phyloP scores from a whole-genome alignment of 2,888 invertebrate species.

The Drosophila nigricruria region DNA sequence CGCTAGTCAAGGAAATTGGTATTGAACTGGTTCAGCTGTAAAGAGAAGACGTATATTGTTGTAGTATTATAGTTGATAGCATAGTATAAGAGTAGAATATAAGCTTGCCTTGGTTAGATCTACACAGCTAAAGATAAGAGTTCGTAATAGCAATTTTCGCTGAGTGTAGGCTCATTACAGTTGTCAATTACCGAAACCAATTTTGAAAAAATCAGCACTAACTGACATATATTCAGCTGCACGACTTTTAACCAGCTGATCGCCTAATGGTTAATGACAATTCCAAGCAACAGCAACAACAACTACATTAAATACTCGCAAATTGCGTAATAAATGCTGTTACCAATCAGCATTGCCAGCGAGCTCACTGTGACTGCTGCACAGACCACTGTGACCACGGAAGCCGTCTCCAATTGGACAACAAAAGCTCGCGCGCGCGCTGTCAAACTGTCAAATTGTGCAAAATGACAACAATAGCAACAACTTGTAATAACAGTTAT shows the following conservation, averaged over 20 bases:
- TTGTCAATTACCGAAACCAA: conserved; percentile 44
- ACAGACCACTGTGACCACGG: conserved; percentile 51
- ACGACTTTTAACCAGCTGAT: conserved; percentile 58
- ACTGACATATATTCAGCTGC: conserved; percentile 51
- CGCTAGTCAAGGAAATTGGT: conserved; percentile 2
- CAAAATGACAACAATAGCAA: conserved; percentile 40
- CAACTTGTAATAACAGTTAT: conserved; percentile 29
- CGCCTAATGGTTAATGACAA: conserved; percentile 57
- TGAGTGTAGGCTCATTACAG: conserved; percentile 31
- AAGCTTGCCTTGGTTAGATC: background rate
- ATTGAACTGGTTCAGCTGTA: conserved; percentile 32
- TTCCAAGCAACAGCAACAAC: conserved; percentile 16
- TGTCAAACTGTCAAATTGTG: conserved; percentile 64
- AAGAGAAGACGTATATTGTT: conserved; percentile 4
- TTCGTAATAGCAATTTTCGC: background rate
- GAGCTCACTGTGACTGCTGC: conserved; percentile 23
- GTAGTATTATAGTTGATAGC: background rate
- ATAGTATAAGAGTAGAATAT: conserved; percentile 1
- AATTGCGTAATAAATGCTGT: conserved; percentile 41
- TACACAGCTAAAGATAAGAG: background rate
- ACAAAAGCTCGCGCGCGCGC: conserved; percentile 34
- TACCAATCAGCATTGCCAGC: conserved; percentile 17
- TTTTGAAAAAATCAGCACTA: conserved; percentile 38
- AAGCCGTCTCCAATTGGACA: conserved; percentile 61
- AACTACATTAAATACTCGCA: conserved; percentile 21